phyloP scores from a whole-genome alignment of 2,888 invertebrate species.

The Pandemis heparana region DNA sequence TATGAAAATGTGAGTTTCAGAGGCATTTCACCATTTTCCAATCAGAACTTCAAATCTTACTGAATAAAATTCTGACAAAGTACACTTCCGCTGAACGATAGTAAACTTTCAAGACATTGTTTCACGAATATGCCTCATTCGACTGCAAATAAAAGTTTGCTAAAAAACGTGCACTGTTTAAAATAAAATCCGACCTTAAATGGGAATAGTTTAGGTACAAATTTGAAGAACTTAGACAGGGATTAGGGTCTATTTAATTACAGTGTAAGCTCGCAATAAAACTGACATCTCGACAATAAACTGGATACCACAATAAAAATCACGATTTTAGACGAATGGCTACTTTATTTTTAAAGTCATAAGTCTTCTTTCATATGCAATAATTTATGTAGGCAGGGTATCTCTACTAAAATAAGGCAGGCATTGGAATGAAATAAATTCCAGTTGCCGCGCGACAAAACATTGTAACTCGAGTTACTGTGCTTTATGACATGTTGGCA shows the following conservation, averaged over 20 bases:
- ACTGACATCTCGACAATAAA: constrained; percentile 12
- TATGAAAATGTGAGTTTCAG: neutral
- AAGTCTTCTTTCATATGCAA: neutral
- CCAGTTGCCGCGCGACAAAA: too few relatives aligned
- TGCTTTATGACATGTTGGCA: too few relatives aligned
- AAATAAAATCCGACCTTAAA: neutral
- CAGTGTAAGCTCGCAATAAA: constrained; percentile 1
- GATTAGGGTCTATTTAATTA: neutral
- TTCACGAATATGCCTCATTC: neutral
- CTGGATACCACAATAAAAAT: neutral
- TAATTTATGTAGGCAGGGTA: neutral
- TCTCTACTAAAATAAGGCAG: constrained; percentile 5
- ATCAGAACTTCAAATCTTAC: neutral
- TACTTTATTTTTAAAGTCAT: neutral
- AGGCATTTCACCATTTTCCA: neutral
- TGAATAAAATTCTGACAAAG: neutral
- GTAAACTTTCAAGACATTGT: neutral
- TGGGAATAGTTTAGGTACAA: neutral
- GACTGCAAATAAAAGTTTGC: constrained; percentile 5
- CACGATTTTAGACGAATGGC: neutral
- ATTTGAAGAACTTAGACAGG: neutral
- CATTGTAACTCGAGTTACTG: too few relatives aligned
- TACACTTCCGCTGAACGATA: neutral
- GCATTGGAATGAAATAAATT: constrained; percentile 11
- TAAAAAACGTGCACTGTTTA: neutral